phyloP scores from a whole-genome alignment of 2,797 vertebrate genomes.

The Apodemus agrarius region DNA sequence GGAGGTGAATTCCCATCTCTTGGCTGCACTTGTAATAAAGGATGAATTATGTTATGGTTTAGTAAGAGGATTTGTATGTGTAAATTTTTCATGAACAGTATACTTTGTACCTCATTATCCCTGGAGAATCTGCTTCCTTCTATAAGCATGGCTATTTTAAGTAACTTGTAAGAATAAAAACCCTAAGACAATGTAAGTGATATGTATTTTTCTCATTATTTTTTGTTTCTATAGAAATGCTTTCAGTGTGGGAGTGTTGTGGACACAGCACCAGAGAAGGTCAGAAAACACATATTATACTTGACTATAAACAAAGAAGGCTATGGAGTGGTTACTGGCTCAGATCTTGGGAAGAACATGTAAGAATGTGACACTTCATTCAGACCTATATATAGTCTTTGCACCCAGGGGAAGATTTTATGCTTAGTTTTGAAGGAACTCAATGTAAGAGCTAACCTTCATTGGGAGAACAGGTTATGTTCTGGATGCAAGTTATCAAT shows the following conservation, averaged over 20 bases:
- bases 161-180: slow-evolving; percentile 55
- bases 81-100: slow-evolving; percentile 63
- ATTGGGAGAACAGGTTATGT: slow-evolving; percentile 32
- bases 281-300: slow-evolving; percentile 52
- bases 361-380: background rate
- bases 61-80: slow-evolving; percentile 46
- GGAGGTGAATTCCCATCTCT: slow-evolving; percentile 40
- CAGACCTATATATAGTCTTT: background rate
- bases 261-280: background rate
- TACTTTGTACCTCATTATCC: slow-evolving; percentile 53
- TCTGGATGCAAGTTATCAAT: slow-evolving; percentile 2
- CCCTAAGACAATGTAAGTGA: slow-evolving; percentile 15
- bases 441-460: slow-evolving; percentile 11
- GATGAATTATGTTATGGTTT: slow-evolving; percentile 57
- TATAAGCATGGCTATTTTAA: slow-evolving; percentile 62
- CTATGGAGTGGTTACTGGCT: slow-evolving; percentile 13
- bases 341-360: background rate
- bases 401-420: background rate
- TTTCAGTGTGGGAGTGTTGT: slow-evolving; percentile 28
- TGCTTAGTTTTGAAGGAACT: slow-evolving; percentile 40
- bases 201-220: slow-evolving; percentile 58
- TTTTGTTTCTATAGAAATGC: slow-evolving; percentile 67
- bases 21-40: slow-evolving; percentile 61
- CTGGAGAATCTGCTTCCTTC: slow-evolving; percentile 34
- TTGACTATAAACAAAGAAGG: slow-evolving; percentile 34